phyloP scores from a whole-genome alignment of 2,113 vertebrate species.

The Anoplopoma fimbria region DNA sequence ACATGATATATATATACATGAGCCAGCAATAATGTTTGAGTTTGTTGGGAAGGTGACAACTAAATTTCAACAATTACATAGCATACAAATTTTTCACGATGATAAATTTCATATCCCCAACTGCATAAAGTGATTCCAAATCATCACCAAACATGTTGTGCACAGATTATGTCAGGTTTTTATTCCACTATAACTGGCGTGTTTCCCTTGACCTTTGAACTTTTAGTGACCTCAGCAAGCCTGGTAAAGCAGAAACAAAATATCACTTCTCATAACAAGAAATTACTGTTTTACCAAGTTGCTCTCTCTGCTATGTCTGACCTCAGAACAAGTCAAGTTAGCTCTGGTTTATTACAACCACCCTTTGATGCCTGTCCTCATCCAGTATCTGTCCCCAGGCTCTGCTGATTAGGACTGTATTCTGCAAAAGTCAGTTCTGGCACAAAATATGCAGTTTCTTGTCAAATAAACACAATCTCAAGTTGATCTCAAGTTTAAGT shows the following conservation, averaged over 20 bases:
- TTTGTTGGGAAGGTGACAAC: not conserved
- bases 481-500: constrained; percentile 1
- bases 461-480: constrained; percentile 15
- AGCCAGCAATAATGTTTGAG: not conserved
- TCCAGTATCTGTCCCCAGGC: constrained; percentile 9
- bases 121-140: too few relatives aligned
- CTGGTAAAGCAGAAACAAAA: not conserved
- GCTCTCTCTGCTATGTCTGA: not conserved
- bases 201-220: not conserved
- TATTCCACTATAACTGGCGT: not conserved
- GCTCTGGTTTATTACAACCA: not conserved
- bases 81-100: not conserved
- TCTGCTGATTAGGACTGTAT: not conserved
- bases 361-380: constrained; percentile 11
- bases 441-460: constrained; percentile 9
- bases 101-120: not conserved
- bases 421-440: constrained; percentile 16
- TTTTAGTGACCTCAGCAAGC: not conserved
- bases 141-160: too few relatives aligned
- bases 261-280: not conserved
- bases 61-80: not conserved
- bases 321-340: not conserved
- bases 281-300: not conserved
- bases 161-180: not conserved
- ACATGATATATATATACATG: not conserved